Conservation (phyloP, 2,888 invertebrate species). For the Eubasilissa splendida region DNA sequence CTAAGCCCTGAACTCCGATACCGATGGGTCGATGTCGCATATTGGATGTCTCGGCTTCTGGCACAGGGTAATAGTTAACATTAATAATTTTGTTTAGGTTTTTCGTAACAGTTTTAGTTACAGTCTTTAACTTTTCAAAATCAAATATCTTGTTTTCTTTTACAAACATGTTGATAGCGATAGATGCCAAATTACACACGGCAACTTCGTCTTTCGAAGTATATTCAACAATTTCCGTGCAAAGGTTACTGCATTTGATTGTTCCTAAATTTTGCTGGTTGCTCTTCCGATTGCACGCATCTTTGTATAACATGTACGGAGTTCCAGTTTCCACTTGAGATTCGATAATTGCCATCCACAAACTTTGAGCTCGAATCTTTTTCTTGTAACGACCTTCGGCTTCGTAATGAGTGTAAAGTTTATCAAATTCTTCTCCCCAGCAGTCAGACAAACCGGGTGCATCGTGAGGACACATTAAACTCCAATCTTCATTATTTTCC, state of each 20-base stretch:
- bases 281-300: conserved; percentile 96
- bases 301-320: conserved; percentile 97
- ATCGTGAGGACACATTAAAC: conserved; percentile 96
- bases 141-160: conserved; percentile 85
- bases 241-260: conserved; percentile 97
- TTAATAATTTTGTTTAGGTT: conserved; percentile 99
- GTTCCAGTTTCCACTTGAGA: conserved; percentile 98
- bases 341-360: conserved; percentile 96
- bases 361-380: conserved; percentile 84
- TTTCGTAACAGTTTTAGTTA: conserved; percentile 89
- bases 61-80: conserved; percentile 94
- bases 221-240: conserved; percentile 98
- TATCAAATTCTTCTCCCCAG: conserved; percentile 96
- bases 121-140: conserved; percentile 88
- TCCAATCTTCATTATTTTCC: conserved; percentile 89
- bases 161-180: conserved; percentile 97
- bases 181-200: conserved; percentile 97
- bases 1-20: conserved; percentile 97
- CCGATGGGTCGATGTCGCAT: conserved; percentile 88
- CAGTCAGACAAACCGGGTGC: conserved; percentile 91
- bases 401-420: conserved; percentile 90
- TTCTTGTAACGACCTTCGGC: conserved; percentile 80
- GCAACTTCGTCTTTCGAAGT: conserved; percentile 94
- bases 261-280: conserved; percentile 99
- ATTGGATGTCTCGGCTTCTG: conserved; percentile 91